Conservation (phyloP, 1,140 invertebrate genomes). For the Diabrotica undecimpunctata region DNA sequence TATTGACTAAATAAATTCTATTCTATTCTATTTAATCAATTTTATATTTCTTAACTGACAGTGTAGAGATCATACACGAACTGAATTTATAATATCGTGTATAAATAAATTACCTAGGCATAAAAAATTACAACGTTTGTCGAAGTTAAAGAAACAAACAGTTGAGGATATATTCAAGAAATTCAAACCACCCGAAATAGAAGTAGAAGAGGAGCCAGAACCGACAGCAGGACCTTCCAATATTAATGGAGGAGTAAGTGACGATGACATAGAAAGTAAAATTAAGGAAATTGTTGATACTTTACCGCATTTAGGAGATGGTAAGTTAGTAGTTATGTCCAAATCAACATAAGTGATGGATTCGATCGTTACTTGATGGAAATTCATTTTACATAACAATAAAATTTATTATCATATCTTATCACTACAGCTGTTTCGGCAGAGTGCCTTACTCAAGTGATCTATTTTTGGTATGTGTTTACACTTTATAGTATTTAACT, state of each 20-base stretch:
- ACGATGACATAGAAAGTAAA: conserved; percentile 52
- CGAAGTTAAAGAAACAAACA: conserved; percentile 26
- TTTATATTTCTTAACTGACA: neutral
- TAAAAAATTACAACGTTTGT: conserved; percentile 29
- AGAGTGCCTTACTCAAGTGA: too few species aligned
- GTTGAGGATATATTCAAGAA: conserved; percentile 22
- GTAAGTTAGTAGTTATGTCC: conserved; percentile 53
- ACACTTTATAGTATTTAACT: too few species aligned
- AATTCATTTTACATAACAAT: too few species aligned
- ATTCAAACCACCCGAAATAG: conserved; percentile 17
- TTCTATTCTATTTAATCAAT: too few species aligned
- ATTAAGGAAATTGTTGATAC: conserved; percentile 74
- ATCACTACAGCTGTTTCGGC: too few species aligned
- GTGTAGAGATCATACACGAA: conserved; percentile 41
- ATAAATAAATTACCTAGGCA: conserved; percentile 35
- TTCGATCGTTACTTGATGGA: too few species aligned
- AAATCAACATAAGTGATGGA: too few species aligned
- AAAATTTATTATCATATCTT: too few species aligned
- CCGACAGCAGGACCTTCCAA: conserved; percentile 18
- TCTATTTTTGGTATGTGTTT: too few species aligned
- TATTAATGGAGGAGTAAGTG: conserved; percentile 13
- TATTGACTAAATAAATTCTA: too few species aligned
- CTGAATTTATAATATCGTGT: conserved; percentile 39
- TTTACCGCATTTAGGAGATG: conserved; percentile 74
- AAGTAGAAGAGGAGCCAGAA: conserved; percentile 12